Evolutionary conservation across 2,797 vertebrate genomes (phyloP).

Genomic region (Pyrocephalus nanus): DNA sequence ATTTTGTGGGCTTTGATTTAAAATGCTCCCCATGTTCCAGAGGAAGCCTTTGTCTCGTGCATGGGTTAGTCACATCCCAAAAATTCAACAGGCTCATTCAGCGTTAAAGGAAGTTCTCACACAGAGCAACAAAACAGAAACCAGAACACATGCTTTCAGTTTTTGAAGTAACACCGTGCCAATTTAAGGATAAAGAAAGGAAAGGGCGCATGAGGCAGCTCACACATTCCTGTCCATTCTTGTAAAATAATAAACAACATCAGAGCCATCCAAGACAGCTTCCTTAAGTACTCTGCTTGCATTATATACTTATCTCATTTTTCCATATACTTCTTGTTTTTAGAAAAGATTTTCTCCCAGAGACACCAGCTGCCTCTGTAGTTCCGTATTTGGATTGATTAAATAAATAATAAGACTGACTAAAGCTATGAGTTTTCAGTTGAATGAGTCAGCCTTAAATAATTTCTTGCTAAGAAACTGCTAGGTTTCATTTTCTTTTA

Average conservation of each 20-base stretch:
- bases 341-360: background rate
- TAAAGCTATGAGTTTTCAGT: background rate
- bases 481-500: background rate
- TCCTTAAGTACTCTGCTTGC: background rate
- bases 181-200: background rate
- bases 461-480: background rate
- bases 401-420: conserved; percentile 7
- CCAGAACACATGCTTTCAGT: background rate
- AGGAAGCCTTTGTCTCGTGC: background rate
- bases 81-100: background rate
- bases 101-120: background rate
- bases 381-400: background rate
- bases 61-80: background rate
- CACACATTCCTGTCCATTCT: background rate
- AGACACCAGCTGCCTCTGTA: background rate
- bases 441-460: background rate
- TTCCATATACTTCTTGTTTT: background rate
- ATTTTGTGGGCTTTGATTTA: background rate
- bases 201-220: background rate
- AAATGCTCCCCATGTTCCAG: background rate
- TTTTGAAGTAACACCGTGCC: background rate
- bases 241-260: background rate
- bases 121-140: background rate
- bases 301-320: background rate
- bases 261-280: background rate